phyloP scores from a whole-genome alignment of 1,140 invertebrate genomes.

The Parasteatoda tepidariorum region DNA sequence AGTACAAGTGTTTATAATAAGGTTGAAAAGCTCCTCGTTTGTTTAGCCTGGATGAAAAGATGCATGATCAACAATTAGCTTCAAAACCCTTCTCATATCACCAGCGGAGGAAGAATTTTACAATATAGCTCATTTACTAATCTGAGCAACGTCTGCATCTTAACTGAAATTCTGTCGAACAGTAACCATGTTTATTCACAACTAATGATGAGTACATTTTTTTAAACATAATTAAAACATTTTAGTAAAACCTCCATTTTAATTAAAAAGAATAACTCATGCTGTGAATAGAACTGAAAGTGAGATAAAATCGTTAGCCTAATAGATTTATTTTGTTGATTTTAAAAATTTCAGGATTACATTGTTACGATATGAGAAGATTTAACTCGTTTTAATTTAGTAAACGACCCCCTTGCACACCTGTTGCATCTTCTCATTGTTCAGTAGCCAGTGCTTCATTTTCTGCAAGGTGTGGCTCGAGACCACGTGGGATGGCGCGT shows the following conservation, averaged over 20 bases:
- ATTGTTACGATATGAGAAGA: background rate
- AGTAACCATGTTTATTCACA: too few species aligned
- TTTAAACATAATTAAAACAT: too few species aligned
- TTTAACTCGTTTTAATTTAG: background rate
- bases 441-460: conserved; percentile 45
- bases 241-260: background rate
- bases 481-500: conserved; percentile 47
- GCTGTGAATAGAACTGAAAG: background rate
- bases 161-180: too few species aligned
- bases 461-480: conserved; percentile 9
- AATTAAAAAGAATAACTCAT: background rate
- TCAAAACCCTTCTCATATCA: too few species aligned
- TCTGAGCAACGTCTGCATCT: too few species aligned
- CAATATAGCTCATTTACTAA: too few species aligned
- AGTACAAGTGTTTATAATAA: too few species aligned
- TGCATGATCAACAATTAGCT: too few species aligned
- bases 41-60: too few species aligned
- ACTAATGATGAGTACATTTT: too few species aligned
- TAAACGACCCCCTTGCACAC: background rate
- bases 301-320: background rate
- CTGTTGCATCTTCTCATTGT: conserved; percentile 26
- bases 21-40: too few species aligned
- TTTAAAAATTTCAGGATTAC: background rate
- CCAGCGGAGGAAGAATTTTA: too few species aligned
- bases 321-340: background rate